Conservation (phyloP, 2,888 invertebrate genomes). For the Tiliacea citrago region DNA sequence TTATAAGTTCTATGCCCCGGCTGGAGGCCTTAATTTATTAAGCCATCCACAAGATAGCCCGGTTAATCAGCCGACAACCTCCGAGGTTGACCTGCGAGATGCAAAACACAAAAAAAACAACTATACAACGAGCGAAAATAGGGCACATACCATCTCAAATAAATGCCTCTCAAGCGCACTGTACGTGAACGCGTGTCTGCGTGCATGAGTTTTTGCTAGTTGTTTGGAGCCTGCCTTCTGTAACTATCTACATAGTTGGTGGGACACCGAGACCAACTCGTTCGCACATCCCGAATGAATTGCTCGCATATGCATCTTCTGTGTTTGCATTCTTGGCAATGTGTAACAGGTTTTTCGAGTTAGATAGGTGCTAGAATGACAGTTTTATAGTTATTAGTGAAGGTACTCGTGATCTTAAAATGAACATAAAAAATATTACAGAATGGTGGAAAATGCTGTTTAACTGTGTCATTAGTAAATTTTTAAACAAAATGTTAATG, state of each 20-base stretch:
- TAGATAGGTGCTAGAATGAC: background rate
- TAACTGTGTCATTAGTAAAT: no score
- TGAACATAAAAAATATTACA: background rate
- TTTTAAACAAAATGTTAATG: no score
- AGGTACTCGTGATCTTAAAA: background rate
- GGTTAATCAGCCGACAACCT: no score
- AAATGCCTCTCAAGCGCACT: no score
- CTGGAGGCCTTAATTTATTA: background rate
- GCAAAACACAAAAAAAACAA: no score
- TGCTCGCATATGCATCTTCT: slow-evolving; percentile 5
- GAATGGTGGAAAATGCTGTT: background rate
- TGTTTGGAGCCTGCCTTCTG: background rate
- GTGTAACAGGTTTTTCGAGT: slow-evolving; percentile 3
- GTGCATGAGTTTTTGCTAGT: background rate
- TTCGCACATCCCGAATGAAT: slow-evolving; percentile 24
- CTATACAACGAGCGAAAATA: no score
- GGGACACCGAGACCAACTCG: background rate
- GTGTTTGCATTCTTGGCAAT: slow-evolving; percentile 39
- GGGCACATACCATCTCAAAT: no score
- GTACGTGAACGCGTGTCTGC: background rate
- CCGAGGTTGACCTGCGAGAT: no score
- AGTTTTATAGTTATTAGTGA: background rate
- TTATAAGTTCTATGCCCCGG: background rate
- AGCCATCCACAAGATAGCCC: background rate
- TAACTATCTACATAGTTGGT: no score